Conservation (phyloP, 53 echinoderm and acorn worm species). For the Mesocentrotus franciscanus region DNA sequence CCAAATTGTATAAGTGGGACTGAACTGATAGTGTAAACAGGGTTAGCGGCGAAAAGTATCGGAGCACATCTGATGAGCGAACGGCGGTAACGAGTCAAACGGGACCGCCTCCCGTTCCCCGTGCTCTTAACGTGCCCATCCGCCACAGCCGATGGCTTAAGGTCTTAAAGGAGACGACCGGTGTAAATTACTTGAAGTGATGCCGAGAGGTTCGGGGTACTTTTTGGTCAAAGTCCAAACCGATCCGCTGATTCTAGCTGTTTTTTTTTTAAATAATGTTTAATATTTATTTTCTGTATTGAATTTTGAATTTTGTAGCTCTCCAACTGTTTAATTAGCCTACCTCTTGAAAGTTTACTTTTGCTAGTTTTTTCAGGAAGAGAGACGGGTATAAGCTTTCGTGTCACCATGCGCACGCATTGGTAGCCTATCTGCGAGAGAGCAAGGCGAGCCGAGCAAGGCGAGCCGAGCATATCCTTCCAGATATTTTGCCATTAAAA, state of each 20-base stretch:
- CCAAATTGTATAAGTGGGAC: not conserved
- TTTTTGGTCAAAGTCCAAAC: constrained; percentile 11
- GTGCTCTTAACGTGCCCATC: not conserved
- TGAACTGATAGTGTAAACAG: not conserved
- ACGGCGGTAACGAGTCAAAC: constrained; percentile 44
- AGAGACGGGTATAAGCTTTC: not conserved
- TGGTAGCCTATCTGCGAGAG: not conserved
- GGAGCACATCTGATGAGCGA: not conserved
- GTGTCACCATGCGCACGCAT: not conserved
- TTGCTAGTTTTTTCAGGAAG: not conserved
- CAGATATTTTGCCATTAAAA: not conserved
- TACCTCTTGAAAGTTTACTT: not conserved
- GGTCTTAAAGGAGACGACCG: constrained; percentile 26
- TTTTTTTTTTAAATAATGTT: not conserved
- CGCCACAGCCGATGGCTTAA: constrained; percentile 16
- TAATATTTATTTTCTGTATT: not conserved
- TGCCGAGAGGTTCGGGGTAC: constrained; percentile 36
- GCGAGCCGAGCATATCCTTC: not conserved
- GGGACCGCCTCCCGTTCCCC: not conserved
- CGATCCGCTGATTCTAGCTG: not conserved
- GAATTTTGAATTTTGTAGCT: not conserved
- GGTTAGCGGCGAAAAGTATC: not conserved
- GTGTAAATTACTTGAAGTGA: constrained; percentile 49
- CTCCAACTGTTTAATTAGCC: not conserved
- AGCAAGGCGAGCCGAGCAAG: not conserved